Evolutionary conservation across 2,113 vertebrate genomes (phyloP).

Genomic region (Cephalophus harveyi): DNA sequence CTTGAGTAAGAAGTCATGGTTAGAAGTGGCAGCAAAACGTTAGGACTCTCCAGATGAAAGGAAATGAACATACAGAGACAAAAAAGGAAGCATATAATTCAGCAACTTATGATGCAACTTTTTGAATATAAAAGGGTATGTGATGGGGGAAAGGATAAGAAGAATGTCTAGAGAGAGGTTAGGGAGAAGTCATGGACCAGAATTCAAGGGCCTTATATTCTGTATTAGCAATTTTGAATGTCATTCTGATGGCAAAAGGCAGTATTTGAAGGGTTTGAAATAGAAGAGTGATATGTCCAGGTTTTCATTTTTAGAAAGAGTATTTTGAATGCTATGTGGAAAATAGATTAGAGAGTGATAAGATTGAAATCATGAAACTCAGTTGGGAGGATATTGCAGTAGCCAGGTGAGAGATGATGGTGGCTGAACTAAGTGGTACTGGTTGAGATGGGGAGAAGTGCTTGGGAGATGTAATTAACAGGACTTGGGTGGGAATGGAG

Average conservation of each 20-base stretch:
- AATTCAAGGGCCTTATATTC: background rate
- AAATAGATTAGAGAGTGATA: background rate
- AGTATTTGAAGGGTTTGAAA: background rate
- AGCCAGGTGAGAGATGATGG: background rate
- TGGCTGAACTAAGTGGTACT: background rate
- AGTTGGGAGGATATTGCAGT: background rate
- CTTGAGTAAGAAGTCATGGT: background rate
- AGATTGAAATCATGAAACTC: background rate
- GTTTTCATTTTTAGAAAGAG: background rate
- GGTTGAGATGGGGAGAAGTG: background rate
- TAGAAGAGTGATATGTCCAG: background rate
- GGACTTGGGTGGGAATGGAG: background rate
- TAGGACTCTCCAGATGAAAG: background rate
- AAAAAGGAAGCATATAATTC: background rate
- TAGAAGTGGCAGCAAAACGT: background rate
- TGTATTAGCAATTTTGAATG: slow-evolving; percentile 2
- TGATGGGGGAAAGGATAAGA: background rate
- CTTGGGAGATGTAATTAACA: background rate
- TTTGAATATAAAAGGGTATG: background rate
- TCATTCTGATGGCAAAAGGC: slow-evolving; percentile 12
- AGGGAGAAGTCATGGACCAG: background rate
- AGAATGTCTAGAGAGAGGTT: background rate
- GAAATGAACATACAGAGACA: background rate
- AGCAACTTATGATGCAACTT: background rate
- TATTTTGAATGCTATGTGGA: background rate